These are phyloP conservation scores for Siderastrea siderea DNA, from an alignment of 92 coral and sea anemone genomes.

Conservation along the genomic window DNA sequence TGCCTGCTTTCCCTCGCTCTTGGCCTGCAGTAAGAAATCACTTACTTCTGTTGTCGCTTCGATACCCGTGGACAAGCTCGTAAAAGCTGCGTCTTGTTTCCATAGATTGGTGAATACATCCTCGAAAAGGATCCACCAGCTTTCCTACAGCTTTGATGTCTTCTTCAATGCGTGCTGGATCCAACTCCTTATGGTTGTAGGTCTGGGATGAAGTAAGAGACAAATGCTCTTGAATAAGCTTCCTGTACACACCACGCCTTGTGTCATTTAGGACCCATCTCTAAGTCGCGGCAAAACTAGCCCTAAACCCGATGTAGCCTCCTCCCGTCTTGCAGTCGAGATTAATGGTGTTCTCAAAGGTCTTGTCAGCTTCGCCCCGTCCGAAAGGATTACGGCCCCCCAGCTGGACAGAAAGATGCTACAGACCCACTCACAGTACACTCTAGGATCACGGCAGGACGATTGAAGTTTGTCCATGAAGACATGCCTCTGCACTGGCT, in stretches of 20 bases:
- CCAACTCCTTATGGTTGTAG: slow-evolving; percentile 71
- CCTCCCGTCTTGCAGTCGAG: slow-evolving; percentile 82
- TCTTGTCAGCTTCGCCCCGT: slow-evolving; percentile 79
- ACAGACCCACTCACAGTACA: slow-evolving; percentile 79
- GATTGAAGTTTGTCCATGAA: too few relatives aligned
- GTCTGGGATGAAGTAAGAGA: slow-evolving; percentile 48
- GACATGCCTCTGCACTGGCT: too few relatives aligned
- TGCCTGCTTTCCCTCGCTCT: slow-evolving; percentile 34
- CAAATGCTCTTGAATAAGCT: slow-evolving; percentile 61
- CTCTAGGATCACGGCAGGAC: too few relatives aligned
- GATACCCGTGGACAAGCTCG: slow-evolving; percentile 69
- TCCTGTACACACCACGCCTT: slow-evolving; percentile 59
- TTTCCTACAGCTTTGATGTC: slow-evolving; percentile 66
- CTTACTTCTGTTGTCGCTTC: slow-evolving; percentile 67
- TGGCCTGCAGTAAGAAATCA: slow-evolving; percentile 69
- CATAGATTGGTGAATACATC: slow-evolving; percentile 64
- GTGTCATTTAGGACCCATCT: slow-evolving; percentile 82
- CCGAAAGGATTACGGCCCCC: slow-evolving; percentile 72
- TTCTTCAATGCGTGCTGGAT: slow-evolving; percentile 73
- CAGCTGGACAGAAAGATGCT: slow-evolving; percentile 78
- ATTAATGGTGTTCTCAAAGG: slow-evolving; percentile 76
- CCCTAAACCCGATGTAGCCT: slow-evolving; percentile 75
- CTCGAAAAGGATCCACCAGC: slow-evolving; percentile 65
- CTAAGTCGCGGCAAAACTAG: slow-evolving; percentile 80
- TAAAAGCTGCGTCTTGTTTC: slow-evolving; percentile 58